phyloP scores from a whole-genome alignment of 1,140 invertebrate species.

The Paralvinella palmiformis region DNA sequence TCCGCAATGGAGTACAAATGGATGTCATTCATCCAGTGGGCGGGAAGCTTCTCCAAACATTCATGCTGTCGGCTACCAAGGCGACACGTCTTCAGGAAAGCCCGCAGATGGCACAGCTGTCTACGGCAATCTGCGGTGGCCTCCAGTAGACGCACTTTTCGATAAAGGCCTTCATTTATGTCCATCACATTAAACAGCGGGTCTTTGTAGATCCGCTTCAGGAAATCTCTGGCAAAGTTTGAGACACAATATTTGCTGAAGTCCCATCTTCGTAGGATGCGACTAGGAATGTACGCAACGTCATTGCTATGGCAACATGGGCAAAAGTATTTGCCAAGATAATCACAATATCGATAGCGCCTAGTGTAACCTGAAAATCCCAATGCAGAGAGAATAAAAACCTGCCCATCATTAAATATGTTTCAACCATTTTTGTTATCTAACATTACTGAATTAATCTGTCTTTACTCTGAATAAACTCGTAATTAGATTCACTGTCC shows the following conservation, averaged over 20 bases:
- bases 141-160: slow-evolving; percentile 52
- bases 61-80: not conserved
- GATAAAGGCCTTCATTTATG: slow-evolving; percentile 64
- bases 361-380: slow-evolving; percentile 62
- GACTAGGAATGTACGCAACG: slow-evolving; percentile 67
- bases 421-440: too few species aligned
- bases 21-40: slow-evolving; percentile 50
- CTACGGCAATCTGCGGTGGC: slow-evolving; percentile 57
- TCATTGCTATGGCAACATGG: slow-evolving; percentile 80
- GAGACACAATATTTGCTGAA: slow-evolving; percentile 66
- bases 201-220: slow-evolving; percentile 71
- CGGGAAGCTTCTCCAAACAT: not conserved
- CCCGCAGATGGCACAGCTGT: slow-evolving; percentile 64
- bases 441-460: too few species aligned
- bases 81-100: slow-evolving; percentile 55
- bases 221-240: slow-evolving; percentile 70
- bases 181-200: slow-evolving; percentile 64
- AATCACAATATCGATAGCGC: slow-evolving; percentile 68
- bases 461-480: too few species aligned
- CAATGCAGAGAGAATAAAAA: too few species aligned
- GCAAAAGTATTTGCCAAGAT: slow-evolving; percentile 81
- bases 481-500: too few species aligned
- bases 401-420: not conserved
- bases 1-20: slow-evolving; percentile 73
- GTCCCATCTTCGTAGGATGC: slow-evolving; percentile 66